Evolutionary conservation across 2,888 invertebrate genomes (phyloP), one percentile per base, ranked within the genome.

Genomic region (Drosophila quinaria): DNA sequence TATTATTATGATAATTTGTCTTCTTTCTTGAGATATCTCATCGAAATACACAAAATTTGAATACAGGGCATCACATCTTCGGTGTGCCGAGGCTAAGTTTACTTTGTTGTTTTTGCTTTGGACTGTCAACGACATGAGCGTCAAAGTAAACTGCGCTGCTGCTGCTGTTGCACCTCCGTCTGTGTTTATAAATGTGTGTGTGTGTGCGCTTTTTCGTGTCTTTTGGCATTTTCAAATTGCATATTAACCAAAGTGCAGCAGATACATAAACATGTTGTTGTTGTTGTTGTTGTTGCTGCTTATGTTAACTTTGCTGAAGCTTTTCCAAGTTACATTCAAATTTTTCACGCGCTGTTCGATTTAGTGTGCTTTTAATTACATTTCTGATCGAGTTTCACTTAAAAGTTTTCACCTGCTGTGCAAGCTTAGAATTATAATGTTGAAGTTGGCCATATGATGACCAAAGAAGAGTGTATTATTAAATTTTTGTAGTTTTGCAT

Each of bases 301-400:
- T 39, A 22, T 56, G 29, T 42, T 52, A 33, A 47, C 39, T 39
- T 35, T 52, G 50, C 51, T 49, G 6, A 41, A 58, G 63, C 61
- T 70, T 56, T 74, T 70, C 49, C 55, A 50, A 61, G 54, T 58
- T 58, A 70, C 44, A 62, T 58, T 60, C 49, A 35, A 8, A 59
- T 66, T 77, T 70, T 78, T 64, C 64, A 77, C 66, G 78, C 59
- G 60, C 60, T 51, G 51, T 70, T 60, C 64, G n/a, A 50, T 61
- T 52, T 6, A 19, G 22, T 65, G 58, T 62, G n/a, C n/a, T 54
- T 69, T 61, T 70, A 70, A 77, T 74, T 80, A 70, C 65, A 63
- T 73, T 70, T 73, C 70, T 66, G 63, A 79, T 80, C 74, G 62
- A 73, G 70, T 77, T 79, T 67, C 62, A 65, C 67, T 80, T 80